Percentiles rank a stretch among this genome's conserved stretches.
Evolutionary conservation across 64 coral and sea anemone species (phyloP).

Genomic region (Hydrozoanthus tunicans): DNA sequence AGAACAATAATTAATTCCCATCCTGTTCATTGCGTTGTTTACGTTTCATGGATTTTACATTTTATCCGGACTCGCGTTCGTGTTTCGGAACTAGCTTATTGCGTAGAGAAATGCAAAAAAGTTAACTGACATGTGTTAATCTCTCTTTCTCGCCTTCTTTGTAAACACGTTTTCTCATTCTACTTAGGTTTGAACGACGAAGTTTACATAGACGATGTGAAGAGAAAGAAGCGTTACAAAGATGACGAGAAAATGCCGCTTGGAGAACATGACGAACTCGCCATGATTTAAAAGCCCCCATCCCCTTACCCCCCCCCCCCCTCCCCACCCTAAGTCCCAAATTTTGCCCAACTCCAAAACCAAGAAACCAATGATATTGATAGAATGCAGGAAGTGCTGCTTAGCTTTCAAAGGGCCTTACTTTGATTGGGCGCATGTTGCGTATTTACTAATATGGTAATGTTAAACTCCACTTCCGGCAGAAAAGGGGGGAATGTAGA

Average conservation of each 20-base stretch:
- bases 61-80: too few species aligned
- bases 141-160: neutral
- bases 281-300: constrained; percentile 59
- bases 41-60: too few species aligned
- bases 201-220: constrained; percentile 27
- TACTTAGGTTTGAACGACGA: constrained; percentile 19
- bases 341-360: neutral
- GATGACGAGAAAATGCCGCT: constrained; percentile 79
- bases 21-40: too few species aligned
- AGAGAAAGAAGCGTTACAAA: constrained; percentile 53
- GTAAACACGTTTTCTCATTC: neutral
- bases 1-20: too few species aligned
- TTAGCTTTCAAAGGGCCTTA: neutral
- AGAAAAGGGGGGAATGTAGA: too few species aligned
- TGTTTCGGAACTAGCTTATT: too few species aligned
- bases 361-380: neutral
- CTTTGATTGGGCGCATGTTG: neutral
- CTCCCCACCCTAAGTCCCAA: neutral
- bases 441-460: neutral
- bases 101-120: too few species aligned
- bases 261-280: constrained; percentile 73
- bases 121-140: neutral
- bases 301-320: neutral
- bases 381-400: neutral
- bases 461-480: too few species aligned